Conservation (phyloP, 2,113 vertebrate genomes). For the Pardalotus punctatus region DNA sequence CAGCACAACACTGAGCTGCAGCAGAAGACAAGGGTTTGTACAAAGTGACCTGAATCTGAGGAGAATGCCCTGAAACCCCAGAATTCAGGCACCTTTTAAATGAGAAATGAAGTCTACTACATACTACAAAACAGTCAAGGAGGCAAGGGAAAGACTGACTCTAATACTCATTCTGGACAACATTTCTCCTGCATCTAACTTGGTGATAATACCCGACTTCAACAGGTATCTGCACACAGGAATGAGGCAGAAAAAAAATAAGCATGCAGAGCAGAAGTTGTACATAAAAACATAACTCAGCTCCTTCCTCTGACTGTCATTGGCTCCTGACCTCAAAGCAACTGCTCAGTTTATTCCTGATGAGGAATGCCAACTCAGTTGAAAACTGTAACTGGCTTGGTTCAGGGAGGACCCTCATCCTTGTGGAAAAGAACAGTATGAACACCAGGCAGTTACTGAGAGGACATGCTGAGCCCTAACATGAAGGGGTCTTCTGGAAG, state of each 20-base stretch:
- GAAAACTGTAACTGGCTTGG: not conserved
- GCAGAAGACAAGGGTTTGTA: not conserved
- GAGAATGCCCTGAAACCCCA: not conserved
- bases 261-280: rapidly evolving
- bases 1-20: not conserved
- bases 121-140: rapidly evolving
- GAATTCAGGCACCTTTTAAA: not conserved
- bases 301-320: not conserved
- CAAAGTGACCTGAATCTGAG: not conserved
- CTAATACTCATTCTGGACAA: not conserved
- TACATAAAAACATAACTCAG: not conserved
- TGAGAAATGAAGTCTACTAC: not conserved
- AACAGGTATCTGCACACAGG: not conserved
- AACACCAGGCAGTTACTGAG: not conserved
- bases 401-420: not conserved
- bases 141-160: not conserved
- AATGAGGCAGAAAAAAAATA: not conserved
- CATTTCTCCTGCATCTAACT: not conserved
- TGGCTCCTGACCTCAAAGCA: not conserved
- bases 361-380: rapidly evolving
- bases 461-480: rapidly evolving
- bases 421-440: rapidly evolving
- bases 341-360: not conserved
- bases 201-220: not conserved
- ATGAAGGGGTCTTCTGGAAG: not conserved